A percentile compares a stretch with the other conserved stretches of the same genome.
Conservation (phyloP, 2,888 invertebrate species). For the Cryptocephalus primarius region DNA sequence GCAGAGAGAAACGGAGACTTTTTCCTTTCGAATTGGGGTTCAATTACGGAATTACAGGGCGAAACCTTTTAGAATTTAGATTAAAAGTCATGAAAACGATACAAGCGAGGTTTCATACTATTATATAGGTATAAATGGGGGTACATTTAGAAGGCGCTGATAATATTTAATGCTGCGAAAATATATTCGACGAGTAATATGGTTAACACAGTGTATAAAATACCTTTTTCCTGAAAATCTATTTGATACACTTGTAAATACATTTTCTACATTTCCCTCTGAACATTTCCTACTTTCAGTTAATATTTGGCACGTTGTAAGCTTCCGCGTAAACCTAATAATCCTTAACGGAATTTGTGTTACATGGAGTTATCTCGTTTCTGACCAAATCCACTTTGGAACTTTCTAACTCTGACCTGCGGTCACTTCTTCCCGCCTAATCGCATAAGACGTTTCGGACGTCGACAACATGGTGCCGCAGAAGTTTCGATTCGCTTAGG, state of each 20-base stretch:
- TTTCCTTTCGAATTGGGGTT: too few relatives aligned
- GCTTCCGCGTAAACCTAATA: conserved; percentile 27
- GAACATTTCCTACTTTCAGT: conserved; percentile 25
- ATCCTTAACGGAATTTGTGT: conserved; percentile 31
- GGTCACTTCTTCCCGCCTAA: conserved; percentile 27
- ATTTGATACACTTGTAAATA: conserved; percentile 40
- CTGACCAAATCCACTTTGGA: conserved; percentile 31
- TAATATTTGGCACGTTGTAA: conserved; percentile 16
- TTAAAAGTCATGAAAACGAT: too few relatives aligned
- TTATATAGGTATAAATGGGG: too few relatives aligned
- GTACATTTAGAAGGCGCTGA: too few relatives aligned
- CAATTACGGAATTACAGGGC: too few relatives aligned
- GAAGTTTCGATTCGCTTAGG: too few relatives aligned
- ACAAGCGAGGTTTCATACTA: too few relatives aligned
- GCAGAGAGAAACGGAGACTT: too few relatives aligned
- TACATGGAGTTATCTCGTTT: conserved; percentile 30
- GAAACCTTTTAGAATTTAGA: too few relatives aligned
- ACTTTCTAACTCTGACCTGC: conserved; percentile 33
- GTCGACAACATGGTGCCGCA: neutral
- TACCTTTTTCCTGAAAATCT: conserved; percentile 35
- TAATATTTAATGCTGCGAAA: too few relatives aligned
- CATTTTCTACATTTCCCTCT: conserved; percentile 32
- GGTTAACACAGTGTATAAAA: too few relatives aligned
- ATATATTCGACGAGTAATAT: too few relatives aligned
- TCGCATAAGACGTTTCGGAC: conserved; percentile 17